phyloP scores from a whole-genome alignment of 2,113 vertebrate genomes.

The Megalops atlanticus region DNA sequence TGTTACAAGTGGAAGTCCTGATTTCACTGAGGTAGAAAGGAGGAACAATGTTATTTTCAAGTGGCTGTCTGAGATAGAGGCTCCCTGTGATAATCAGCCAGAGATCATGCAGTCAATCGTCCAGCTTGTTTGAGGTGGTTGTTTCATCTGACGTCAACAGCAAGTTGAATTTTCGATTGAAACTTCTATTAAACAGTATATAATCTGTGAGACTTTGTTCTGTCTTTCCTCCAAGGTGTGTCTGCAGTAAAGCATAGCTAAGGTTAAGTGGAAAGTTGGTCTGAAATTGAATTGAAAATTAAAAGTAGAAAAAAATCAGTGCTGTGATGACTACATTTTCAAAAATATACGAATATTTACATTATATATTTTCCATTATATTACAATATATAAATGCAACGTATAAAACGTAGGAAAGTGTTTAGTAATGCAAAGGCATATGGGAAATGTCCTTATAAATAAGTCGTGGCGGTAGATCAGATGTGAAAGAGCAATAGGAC shows the following conservation, averaged over 20 bases:
- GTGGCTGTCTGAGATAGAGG: slow-evolving; percentile 19
- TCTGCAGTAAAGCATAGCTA: no score
- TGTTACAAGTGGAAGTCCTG: not conserved
- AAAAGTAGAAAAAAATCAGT: no score
- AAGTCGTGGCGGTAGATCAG: not conserved
- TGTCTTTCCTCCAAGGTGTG: no score
- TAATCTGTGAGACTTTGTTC: not conserved
- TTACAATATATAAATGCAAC: no score
- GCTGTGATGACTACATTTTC: no score
- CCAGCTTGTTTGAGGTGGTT: not conserved
- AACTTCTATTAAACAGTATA: not conserved
- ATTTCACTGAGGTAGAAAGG: not conserved
- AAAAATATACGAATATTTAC: no score
- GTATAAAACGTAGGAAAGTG: no score
- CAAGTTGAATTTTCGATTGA: not conserved
- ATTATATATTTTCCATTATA: no score
- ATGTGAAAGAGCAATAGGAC: not conserved
- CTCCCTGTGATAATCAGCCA: not conserved
- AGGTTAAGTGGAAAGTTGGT: no score
- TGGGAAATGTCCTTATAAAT: not conserved
- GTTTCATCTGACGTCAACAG: no score
- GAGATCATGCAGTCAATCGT: not conserved
- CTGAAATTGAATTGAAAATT: no score
- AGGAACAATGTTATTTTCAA: not conserved
- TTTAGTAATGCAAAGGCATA: no score